Conservation (phyloP, 2,113 vertebrate species). For the Axis porcinus region DNA sequence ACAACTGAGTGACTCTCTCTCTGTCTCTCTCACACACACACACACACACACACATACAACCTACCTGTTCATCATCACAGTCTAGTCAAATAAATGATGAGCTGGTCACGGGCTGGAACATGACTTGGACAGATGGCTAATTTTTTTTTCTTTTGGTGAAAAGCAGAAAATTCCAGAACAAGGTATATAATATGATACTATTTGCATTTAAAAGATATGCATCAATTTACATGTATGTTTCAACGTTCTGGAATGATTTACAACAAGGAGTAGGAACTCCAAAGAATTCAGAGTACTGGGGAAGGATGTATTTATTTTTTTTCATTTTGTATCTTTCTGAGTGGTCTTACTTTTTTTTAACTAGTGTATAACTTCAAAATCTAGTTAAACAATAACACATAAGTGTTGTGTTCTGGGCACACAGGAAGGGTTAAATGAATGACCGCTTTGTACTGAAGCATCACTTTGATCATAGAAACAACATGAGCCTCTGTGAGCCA, state of each 20-base stretch:
- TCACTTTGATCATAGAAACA: neutral
- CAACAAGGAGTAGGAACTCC: neutral
- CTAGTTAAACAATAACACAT: neutral
- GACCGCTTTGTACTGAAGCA: neutral
- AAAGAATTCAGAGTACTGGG: neutral
- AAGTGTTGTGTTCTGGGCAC: too few species aligned
- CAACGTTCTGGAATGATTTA: neutral
- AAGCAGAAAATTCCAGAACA: neutral
- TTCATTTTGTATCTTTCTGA: neutral
- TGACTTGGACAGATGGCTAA: neutral
- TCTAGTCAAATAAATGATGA: neutral
- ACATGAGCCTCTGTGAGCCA: neutral
- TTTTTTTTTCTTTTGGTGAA: neutral
- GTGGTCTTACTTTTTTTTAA: neutral
- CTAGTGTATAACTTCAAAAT: neutral
- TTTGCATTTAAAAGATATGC: neutral
- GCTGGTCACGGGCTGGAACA: fast-evolving
- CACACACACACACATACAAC: neutral
- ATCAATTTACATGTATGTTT: neutral
- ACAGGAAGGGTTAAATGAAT: neutral
- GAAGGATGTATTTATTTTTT: neutral
- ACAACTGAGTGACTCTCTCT: neutral
- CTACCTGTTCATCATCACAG: neutral
- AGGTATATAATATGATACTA: neutral
- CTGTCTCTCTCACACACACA: neutral